Evolutionary conservation across 2,888 invertebrate genomes (phyloP).

Genomic region (Lumbricus terrestris): DNA sequence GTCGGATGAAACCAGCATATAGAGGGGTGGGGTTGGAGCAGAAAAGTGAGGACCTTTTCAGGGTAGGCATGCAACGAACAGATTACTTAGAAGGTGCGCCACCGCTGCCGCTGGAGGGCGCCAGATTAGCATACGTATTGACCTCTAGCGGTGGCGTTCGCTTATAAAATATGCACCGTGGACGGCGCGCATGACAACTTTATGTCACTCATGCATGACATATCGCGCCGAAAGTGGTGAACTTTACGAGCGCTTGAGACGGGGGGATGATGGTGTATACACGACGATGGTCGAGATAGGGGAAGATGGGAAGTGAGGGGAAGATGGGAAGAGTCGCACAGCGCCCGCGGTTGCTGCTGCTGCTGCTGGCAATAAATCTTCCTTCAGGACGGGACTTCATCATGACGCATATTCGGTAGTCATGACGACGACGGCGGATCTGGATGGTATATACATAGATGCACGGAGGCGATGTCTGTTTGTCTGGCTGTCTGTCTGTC

Average conservation of each 20-base stretch:
- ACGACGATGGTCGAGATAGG: neutral
- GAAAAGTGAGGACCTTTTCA: neutral
- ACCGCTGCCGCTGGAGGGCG: neutral
- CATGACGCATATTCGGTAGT: neutral
- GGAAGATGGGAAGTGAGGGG: neutral
- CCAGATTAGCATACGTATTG: constrained; percentile 12
- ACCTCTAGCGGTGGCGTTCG: neutral
- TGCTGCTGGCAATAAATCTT: neutral
- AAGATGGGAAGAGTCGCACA: neutral
- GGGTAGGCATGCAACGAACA: neutral
- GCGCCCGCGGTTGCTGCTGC: neutral
- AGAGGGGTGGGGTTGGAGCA: neutral
- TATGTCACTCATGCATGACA: constrained; percentile 14
- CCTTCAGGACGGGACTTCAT: constrained; percentile 8
- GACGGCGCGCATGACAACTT: constrained; percentile 9
- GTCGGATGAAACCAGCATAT: neutral
- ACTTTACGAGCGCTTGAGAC: neutral
- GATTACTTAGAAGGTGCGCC: constrained; percentile 9
- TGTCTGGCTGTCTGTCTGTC: neutral
- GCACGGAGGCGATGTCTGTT: too few species aligned
- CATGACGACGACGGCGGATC: neutral
- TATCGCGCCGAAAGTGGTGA: constrained; percentile 13
- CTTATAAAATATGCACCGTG: constrained; percentile 14
- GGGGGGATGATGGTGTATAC: neutral
- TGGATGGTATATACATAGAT: neutral